A percentile compares a stretch with the other conserved stretches of the same genome.
phyloP scores from a whole-genome alignment of 2,888 invertebrate species.

The Eilema sororculum region DNA sequence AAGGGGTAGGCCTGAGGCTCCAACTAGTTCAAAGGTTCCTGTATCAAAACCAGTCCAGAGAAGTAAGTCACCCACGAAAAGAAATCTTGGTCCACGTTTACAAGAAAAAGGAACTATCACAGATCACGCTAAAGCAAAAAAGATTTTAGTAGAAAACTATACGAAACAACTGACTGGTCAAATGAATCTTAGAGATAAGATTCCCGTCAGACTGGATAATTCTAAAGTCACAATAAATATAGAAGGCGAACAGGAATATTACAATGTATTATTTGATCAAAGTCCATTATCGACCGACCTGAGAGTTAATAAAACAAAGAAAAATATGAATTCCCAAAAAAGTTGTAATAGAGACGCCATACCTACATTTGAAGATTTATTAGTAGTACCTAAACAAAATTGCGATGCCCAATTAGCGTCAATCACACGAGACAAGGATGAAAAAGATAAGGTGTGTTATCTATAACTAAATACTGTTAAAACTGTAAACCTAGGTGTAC shows the following conservation, averaged over 20 bases:
- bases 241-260: conserved; percentile 68
- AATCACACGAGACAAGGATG: not conserved
- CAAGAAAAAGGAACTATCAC: conserved; percentile 53
- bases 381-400: conserved; percentile 40
- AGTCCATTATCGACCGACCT: conserved; percentile 61
- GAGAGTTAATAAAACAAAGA: conserved; percentile 60
- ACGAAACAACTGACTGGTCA: conserved; percentile 58
- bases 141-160: conserved; percentile 65
- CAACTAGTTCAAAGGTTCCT: conserved; percentile 16
- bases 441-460: conserved; percentile 35
- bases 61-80: conserved; percentile 11
- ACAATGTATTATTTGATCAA: conserved; percentile 66
- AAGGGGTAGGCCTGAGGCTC: conserved; percentile 17
- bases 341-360: conserved; percentile 25
- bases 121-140: conserved; percentile 62
- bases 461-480: not conserved
- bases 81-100: not conserved
- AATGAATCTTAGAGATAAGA: conserved; percentile 43
- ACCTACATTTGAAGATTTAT: conserved; percentile 50
- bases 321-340: conserved; percentile 46
- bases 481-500: conserved; percentile 10
- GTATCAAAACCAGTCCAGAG: conserved; percentile 17
- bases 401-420: conserved; percentile 11
- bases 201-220: conserved; percentile 46
- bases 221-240: conserved; percentile 72